Evolutionary conservation across 2,113 vertebrate genomes (phyloP).

Genomic region (Barbus barbus): DNA sequence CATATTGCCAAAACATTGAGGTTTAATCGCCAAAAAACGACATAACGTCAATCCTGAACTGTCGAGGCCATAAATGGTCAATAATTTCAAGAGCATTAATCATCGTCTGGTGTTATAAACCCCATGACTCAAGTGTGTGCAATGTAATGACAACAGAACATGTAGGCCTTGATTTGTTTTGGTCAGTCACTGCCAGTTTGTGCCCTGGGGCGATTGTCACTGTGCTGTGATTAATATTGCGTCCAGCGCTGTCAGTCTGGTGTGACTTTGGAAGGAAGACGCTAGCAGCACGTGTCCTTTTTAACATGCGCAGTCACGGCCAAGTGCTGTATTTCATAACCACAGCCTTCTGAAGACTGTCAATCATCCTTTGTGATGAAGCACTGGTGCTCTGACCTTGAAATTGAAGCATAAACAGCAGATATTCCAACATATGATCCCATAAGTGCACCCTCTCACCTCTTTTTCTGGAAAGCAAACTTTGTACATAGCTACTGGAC

Average conservation of each 20-base stretch:
- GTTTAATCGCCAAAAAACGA: slow-evolving; percentile 35
- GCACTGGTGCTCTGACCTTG: slow-evolving; percentile 55
- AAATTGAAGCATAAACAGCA: slow-evolving; percentile 16
- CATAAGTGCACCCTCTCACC: not conserved
- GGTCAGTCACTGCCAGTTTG: slow-evolving; percentile 65
- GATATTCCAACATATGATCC: slow-evolving; percentile 14
- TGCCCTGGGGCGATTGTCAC: slow-evolving; percentile 63
- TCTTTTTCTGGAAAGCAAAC: not conserved
- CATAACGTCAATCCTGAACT: slow-evolving; percentile 29
- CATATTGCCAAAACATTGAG: not conserved
- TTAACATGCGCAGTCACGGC: slow-evolving; percentile 61
- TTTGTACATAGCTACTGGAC: not conserved
- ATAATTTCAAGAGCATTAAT: slow-evolving; percentile 40
- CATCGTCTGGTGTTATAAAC: slow-evolving; percentile 31
- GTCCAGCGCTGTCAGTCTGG: slow-evolving; percentile 61
- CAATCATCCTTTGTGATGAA: slow-evolving; percentile 63
- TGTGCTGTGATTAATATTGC: slow-evolving; percentile 59
- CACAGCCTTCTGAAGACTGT: slow-evolving; percentile 58
- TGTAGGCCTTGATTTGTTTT: slow-evolving; percentile 62
- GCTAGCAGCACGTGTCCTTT: slow-evolving; percentile 59
- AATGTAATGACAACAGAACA: slow-evolving; percentile 50
- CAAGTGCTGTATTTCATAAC: slow-evolving; percentile 63
- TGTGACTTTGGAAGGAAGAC: slow-evolving; percentile 65
- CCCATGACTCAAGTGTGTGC: slow-evolving; percentile 34
- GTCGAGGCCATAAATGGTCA: slow-evolving; percentile 31